Conservation (phyloP, 2,113 vertebrate species). For the Hipposideros armiger region DNA sequence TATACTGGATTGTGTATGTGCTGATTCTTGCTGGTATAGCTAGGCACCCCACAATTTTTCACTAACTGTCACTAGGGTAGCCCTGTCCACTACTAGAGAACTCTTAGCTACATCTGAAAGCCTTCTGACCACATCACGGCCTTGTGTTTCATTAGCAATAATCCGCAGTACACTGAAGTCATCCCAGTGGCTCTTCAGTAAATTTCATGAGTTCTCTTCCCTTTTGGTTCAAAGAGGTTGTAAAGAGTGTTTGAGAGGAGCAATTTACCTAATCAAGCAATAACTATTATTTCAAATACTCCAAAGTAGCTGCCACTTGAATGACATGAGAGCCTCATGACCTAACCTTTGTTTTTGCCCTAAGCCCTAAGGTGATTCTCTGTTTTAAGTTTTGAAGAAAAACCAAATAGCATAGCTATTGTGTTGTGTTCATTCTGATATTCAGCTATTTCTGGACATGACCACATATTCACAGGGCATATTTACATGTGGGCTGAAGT, state of each 20-base stretch:
- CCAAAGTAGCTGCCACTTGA: background rate
- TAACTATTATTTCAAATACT: conserved; percentile 35
- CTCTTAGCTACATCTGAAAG: background rate
- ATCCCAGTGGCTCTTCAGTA: background rate
- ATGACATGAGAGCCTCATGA: background rate
- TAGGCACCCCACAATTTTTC: background rate
- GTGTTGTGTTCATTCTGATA: background rate
- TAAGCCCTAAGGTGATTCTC: background rate
- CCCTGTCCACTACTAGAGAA: background rate
- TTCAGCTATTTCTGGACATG: background rate
- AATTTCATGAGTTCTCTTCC: background rate
- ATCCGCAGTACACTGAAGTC: background rate
- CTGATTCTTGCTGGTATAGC: background rate
- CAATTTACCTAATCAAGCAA: background rate
- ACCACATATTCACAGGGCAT: background rate
- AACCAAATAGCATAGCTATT: background rate
- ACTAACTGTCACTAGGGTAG: background rate
- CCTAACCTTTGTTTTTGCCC: background rate
- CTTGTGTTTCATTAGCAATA: background rate
- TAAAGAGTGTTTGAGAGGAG: background rate
- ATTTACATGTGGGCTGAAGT: background rate
- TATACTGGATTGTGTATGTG: background rate
- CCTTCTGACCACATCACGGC: background rate
- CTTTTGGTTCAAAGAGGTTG: background rate
- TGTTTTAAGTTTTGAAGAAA: background rate